These are phyloP conservation scores for Benthosema pterotum DNA, from an alignment of 2,797 vertebrate species.

Conservation along the genomic window DNA sequence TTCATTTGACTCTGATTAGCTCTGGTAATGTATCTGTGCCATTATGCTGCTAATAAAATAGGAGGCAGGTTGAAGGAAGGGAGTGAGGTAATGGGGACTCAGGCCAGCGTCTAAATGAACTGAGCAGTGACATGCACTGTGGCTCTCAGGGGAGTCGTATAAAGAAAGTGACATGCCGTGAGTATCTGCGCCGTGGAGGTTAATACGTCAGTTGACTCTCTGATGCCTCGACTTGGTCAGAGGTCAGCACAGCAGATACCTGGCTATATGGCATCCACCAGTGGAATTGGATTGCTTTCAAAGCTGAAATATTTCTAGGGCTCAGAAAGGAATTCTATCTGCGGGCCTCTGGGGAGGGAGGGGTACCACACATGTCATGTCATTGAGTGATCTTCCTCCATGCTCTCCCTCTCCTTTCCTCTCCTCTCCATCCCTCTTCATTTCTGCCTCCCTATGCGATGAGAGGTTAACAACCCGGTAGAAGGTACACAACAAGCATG, in stretches of 20 bases:
- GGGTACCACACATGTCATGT: slow-evolving; percentile 7
- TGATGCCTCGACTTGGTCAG: slow-evolving; percentile 10
- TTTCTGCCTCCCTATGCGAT: background rate
- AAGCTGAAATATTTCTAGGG: slow-evolving; percentile 20
- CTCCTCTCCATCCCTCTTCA: background rate
- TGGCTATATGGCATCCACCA: background rate
- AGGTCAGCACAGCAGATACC: slow-evolving; percentile 6
- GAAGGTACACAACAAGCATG: background rate
- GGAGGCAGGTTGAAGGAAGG: slow-evolving; percentile 47
- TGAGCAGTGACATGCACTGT: slow-evolving; percentile 41
- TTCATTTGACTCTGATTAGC: slow-evolving; percentile 93
- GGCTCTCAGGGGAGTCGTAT: slow-evolving; percentile 33
- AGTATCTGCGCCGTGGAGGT: slow-evolving; percentile 4
- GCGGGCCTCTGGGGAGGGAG: slow-evolving; percentile 9
- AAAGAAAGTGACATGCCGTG: slow-evolving; percentile 29
- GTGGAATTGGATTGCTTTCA: slow-evolving; percentile 30
- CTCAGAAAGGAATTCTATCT: slow-evolving; percentile 15
- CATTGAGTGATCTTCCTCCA: slow-evolving; percentile 9
- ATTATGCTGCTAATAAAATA: slow-evolving; percentile 81
- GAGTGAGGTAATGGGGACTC: slow-evolving; percentile 58
- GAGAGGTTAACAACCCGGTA: background rate
- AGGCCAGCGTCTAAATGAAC: slow-evolving; percentile 67
- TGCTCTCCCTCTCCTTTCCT: background rate
- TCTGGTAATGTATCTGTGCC: slow-evolving; percentile 89
- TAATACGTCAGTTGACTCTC: slow-evolving; percentile 32